These are phyloP conservation scores for Ceuthmochares aereus DNA, from an alignment of 2,113 vertebrate species.

Conservation along the genomic window DNA sequence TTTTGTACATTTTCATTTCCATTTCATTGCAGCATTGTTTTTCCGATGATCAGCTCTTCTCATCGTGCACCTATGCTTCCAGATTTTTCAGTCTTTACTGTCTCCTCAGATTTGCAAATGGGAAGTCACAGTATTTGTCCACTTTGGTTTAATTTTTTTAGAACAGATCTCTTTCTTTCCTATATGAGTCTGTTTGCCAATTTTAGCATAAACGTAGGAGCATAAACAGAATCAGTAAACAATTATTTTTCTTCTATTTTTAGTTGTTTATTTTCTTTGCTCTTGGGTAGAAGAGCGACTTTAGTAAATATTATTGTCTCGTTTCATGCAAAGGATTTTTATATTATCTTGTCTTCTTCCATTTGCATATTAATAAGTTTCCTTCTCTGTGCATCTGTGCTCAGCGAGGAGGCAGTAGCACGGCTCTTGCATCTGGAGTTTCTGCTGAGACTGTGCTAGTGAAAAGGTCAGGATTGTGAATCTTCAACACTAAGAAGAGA, in stretches of 20 bases:
- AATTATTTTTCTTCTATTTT: not conserved
- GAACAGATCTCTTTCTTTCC: not conserved
- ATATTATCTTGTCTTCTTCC: not conserved
- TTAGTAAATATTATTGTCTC: not conserved
- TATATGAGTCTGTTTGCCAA: not conserved
- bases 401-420: not conserved
- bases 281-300: not conserved
- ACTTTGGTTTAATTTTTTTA: not conserved
- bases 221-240: not conserved
- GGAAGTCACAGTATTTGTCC: not conserved
- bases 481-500: not conserved
- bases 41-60: not conserved
- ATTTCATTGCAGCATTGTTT: not conserved
- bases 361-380: conserved; percentile 2
- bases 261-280: conserved; percentile 2
- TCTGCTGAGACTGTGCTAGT: conserved; percentile 24
- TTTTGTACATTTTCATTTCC: not conserved
- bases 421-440: conserved; percentile 4
- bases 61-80: accelerated
- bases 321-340: not conserved
- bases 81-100: not conserved
- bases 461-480: conserved; percentile 22
- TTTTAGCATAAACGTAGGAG: not conserved
- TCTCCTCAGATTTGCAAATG: not conserved
- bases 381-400: not conserved